A percentile compares a stretch with the other conserved stretches of the same genome.
phyloP scores from a whole-genome alignment of 2,797 vertebrate genomes.

The Danio tinwini region DNA sequence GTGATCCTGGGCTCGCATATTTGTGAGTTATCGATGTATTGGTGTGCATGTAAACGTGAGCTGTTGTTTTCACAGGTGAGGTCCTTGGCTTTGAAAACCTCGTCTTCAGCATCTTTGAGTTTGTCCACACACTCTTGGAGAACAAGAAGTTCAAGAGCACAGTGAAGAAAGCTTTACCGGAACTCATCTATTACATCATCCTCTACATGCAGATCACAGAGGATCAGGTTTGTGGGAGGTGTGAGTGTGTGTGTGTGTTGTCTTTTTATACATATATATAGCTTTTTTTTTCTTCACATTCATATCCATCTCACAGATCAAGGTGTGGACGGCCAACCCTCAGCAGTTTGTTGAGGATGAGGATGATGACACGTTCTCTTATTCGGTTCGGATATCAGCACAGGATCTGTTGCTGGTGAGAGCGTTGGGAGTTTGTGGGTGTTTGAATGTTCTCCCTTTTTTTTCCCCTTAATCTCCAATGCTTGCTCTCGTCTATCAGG shows the following conservation, averaged over 20 bases:
- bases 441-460: background rate
- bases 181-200: slow-evolving; percentile 97
- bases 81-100: slow-evolving; percentile 98
- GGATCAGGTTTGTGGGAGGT: slow-evolving; percentile 86
- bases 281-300: background rate
- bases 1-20: background rate
- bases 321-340: slow-evolving; percentile 97
- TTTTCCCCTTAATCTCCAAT: background rate
- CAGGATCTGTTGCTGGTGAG: slow-evolving; percentile 95
- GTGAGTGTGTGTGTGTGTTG: background rate
- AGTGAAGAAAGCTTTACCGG: slow-evolving; percentile 95
- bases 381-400: slow-evolving; percentile 96
- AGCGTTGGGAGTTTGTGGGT: slow-evolving; percentile 8
- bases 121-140: slow-evolving; percentile 96
- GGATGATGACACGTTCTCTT: slow-evolving; percentile 98
- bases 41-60: background rate
- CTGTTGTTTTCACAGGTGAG: slow-evolving; percentile 81
- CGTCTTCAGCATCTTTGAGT: slow-evolving; percentile 98
- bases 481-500: slow-evolving; percentile 73
- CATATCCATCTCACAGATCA: slow-evolving; percentile 80
- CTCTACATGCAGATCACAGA: slow-evolving; percentile 99
- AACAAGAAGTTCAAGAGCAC: slow-evolving; percentile 98
- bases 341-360: slow-evolving; percentile 99
- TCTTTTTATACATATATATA: background rate
- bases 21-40: background rate